A percentile compares a stretch with the other conserved stretches of the same genome.
Conservation (phyloP, 2,888 invertebrate genomes). For the Trichacis sp. region DNA sequence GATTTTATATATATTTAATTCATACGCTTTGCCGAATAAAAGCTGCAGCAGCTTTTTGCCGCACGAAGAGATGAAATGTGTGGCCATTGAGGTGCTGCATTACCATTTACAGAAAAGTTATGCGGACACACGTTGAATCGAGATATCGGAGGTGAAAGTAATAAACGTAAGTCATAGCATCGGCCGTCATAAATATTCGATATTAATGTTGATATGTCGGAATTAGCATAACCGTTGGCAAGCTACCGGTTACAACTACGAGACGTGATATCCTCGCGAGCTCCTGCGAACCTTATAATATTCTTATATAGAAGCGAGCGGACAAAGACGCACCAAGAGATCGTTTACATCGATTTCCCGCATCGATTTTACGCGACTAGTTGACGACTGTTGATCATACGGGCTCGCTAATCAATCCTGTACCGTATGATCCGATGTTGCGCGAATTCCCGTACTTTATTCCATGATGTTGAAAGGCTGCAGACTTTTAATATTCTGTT, state of each 20-base stretch:
- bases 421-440: no score
- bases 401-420: conserved; percentile 59
- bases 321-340: conserved; percentile 24
- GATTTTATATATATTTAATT: no score
- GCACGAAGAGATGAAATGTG: conserved; percentile 24
- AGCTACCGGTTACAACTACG: conserved; percentile 41
- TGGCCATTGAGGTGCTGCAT: conserved; percentile 33
- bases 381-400: conserved; percentile 56
- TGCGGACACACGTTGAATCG: conserved; percentile 53
- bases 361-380: conserved; percentile 53
- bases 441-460: no score
- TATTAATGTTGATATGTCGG: conserved; percentile 66
- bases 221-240: conserved; percentile 66
- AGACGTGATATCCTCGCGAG: no score
- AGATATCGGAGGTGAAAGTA: conserved; percentile 65
- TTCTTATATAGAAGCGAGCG: no score
- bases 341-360: conserved; percentile 56
- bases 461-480: no score
- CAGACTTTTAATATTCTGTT: no score
- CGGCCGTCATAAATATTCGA: conserved; percentile 66
- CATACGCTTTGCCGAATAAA: no score
- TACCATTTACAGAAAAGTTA: conserved; percentile 45
- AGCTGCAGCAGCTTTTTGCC: no score
- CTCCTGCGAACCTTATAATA: no score
- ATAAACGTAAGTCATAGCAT: conserved; percentile 65